A percentile compares a stretch with the other conserved stretches of the same genome.
Evolutionary conservation across 2,888 invertebrate genomes (phyloP).

Genomic region (Pseudanteris insignis): DNA sequence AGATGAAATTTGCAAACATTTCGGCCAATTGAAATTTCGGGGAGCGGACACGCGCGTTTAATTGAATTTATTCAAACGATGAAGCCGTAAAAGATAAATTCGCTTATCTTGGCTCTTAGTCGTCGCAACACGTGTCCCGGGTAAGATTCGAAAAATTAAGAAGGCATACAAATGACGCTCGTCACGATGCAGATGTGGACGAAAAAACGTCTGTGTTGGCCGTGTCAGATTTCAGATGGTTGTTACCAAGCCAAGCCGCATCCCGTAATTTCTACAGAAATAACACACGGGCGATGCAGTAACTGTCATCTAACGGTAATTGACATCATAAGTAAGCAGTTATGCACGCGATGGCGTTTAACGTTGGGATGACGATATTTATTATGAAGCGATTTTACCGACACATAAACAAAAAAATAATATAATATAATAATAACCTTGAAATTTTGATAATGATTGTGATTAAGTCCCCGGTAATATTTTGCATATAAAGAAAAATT

Average conservation of each 20-base stretch:
- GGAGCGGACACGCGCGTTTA: slow-evolving; percentile 2
- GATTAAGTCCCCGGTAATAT: too few species aligned
- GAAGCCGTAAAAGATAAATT: slow-evolving; percentile 32
- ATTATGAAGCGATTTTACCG: too few species aligned
- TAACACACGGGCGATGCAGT: too few species aligned
- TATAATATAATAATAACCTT: too few species aligned
- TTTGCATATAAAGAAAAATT: too few species aligned
- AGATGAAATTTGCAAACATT: slow-evolving; percentile 2
- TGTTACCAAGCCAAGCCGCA: slow-evolving; percentile 9
- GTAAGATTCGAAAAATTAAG: slow-evolving; percentile 26
- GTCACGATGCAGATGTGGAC: slow-evolving; percentile 35
- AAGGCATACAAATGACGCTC: slow-evolving; percentile 45
- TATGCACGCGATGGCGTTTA: too few species aligned
- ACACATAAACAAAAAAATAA: too few species aligned
- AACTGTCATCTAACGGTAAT: too few species aligned
- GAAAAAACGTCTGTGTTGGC: slow-evolving; percentile 21
- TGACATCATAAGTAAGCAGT: too few species aligned
- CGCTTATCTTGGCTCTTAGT: slow-evolving; percentile 17
- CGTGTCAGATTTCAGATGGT: slow-evolving; percentile 38
- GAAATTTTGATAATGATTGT: too few species aligned
- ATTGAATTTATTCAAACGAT: slow-evolving; percentile 24
- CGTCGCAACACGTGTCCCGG: slow-evolving; percentile 12
- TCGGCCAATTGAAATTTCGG: slow-evolving; percentile 2
- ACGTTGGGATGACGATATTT: too few species aligned
- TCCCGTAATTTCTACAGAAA: slow-evolving; percentile 8